Evolutionary conservation across 2,113 vertebrate genomes (phyloP), one percentile per base, ranked within the genome.

Genomic region (Uria aalge): DNA sequence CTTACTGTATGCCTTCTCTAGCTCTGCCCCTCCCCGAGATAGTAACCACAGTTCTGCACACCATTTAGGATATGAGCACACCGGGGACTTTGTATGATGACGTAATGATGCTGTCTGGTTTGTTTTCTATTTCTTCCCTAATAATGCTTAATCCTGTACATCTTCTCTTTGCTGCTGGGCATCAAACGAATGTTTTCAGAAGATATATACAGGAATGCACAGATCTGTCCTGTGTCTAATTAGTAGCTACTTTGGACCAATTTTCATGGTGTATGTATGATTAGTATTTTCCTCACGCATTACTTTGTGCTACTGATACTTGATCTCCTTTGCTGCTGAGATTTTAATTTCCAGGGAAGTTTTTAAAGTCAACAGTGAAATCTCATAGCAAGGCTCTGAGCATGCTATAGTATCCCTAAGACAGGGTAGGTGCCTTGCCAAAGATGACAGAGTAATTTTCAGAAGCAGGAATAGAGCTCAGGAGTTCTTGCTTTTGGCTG

Each of bases 361-460:
- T 79, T 32, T 32, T 71, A 7, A 92, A 84, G 56, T 63, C 50
- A 57, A 17, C 41, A 77, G 15, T 73, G 69, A 82, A 79, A 90
- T 76, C 24, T 88, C 57, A n/a, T 5, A 87, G 43, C 24, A 72
- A 1, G 9, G 60, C 27, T 68, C 38, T 64, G 45, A 81, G n/a
- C 4, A 2, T 21, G 36, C 1, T 1, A 1, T 63, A n/a, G 5
- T 57, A 21, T 59, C 29, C n/a, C 40, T 63, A 32, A 71, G 27
- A 53, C 34, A 47, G 45, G 45, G 32, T 21, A 29, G 69, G 55
- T 74, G 72, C 41, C 16, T 41, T 78, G 47, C 43, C 27, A 21
- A 48, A 12, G 27, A 9, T 55, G 19, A 53, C 34, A 53, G 36
- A 19, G 17, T 63, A 4, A 26, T 72, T 88, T 78, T 64, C 53